phyloP scores from a whole-genome alignment of 2,797 vertebrate genomes.

The Borostomias antarcticus region DNA sequence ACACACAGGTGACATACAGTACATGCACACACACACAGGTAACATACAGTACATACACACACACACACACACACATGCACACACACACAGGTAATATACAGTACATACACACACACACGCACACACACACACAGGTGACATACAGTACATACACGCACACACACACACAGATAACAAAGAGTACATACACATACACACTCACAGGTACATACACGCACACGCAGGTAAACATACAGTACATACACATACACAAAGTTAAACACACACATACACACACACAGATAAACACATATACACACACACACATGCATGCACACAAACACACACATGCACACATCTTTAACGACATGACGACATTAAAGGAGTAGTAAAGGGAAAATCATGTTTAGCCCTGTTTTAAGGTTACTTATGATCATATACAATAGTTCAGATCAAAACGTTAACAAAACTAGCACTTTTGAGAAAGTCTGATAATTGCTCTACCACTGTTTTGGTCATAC shows the following conservation, averaged over 20 bases:
- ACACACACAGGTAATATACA: too few relatives aligned
- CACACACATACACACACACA: conserved; percentile 5
- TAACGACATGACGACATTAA: too few relatives aligned
- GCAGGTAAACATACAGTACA: neutral
- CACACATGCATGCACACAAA: conserved; percentile 14
- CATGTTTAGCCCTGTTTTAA: too few relatives aligned
- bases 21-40: neutral
- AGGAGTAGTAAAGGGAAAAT: too few relatives aligned
- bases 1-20: too few relatives aligned
- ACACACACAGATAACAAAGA: conserved; percentile 31
- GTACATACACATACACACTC: neutral
- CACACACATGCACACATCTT: conserved; percentile 2
- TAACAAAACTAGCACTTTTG: too few relatives aligned
- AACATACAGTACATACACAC: neutral
- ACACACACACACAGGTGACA: conserved; percentile 11
- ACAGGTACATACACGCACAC: neutral
- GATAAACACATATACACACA: too few relatives aligned
- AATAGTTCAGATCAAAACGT: too few relatives aligned
- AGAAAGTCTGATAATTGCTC: too few relatives aligned
- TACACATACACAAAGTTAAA: neutral
- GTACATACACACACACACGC: neutral
- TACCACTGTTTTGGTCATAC: too few relatives aligned
- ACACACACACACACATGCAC: conserved; percentile 6
- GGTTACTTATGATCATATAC: too few relatives aligned
- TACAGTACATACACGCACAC: neutral